These are phyloP conservation scores for Aricia agestis DNA, from an alignment of 1,140 invertebrate genomes.

Conservation along the genomic window DNA sequence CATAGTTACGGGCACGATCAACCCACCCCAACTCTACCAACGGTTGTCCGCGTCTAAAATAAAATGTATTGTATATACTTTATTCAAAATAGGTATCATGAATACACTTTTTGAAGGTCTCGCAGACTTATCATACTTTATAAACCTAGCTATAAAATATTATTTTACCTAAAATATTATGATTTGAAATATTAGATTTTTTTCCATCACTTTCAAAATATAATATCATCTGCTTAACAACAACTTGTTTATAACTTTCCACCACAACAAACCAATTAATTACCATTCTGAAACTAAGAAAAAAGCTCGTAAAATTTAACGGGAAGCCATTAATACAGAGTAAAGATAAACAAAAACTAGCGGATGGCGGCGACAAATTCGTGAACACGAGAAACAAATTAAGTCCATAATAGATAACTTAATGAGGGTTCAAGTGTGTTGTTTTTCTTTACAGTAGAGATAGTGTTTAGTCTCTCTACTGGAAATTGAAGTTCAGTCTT, in stretches of 20 bases:
- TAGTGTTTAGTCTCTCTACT: slow-evolving; percentile 34
- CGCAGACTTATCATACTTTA: no score
- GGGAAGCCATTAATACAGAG: slow-evolving; percentile 44
- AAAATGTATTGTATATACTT: no score
- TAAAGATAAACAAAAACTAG: slow-evolving; percentile 33
- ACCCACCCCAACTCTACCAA: no score
- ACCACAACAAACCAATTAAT: not conserved
- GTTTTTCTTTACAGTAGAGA: slow-evolving; percentile 50
- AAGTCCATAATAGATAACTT: slow-evolving; percentile 40
- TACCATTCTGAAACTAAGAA: not conserved
- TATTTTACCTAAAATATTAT: no score
- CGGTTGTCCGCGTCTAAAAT: no score
- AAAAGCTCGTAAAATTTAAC: slow-evolving; percentile 40
- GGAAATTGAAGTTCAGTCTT: no score
- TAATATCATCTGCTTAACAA: not conserved
- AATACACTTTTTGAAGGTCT: no score
- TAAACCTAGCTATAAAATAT: no score
- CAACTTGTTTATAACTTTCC: not conserved
- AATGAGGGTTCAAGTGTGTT: slow-evolving; percentile 20
- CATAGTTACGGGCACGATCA: no score
- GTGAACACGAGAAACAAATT: slow-evolving; percentile 70
- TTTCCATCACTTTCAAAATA: no score
- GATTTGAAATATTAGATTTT: no score
- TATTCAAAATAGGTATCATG: no score
- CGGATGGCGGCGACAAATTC: slow-evolving; percentile 60